phyloP scores from a whole-genome alignment of 2,797 vertebrate genomes.

The Octomys mimax region DNA sequence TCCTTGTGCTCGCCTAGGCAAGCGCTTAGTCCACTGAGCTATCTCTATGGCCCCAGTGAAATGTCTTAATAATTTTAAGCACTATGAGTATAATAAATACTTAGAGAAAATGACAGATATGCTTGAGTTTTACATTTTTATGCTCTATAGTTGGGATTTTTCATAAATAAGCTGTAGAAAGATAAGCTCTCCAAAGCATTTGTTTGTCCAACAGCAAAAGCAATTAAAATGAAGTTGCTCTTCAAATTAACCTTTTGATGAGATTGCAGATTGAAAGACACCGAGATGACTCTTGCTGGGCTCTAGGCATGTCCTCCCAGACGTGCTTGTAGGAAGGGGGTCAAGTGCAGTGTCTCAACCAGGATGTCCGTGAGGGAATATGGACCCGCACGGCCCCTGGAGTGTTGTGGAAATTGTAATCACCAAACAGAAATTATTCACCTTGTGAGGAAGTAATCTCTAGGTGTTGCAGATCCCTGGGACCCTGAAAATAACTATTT shows the following conservation, averaged over 20 bases:
- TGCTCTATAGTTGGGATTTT: conserved; percentile 31
- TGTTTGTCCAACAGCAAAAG: conserved; percentile 55
- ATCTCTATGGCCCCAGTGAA: background rate
- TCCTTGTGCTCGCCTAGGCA: too few species aligned
- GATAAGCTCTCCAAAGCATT: conserved; percentile 42
- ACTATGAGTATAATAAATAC: background rate
- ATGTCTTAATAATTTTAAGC: conserved; percentile 22
- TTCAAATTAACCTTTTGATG: conserved; percentile 74
- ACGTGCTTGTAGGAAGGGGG: background rate
- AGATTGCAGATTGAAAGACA: conserved; percentile 67
- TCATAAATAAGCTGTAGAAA: conserved; percentile 35
- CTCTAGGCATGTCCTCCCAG: conserved; percentile 3
- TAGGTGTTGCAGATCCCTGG: conserved; percentile 69
- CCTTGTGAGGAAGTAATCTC: conserved; percentile 83
- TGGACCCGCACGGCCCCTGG: conserved; percentile 34
- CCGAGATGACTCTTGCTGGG: conserved; percentile 22
- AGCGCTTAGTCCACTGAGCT: too few species aligned
- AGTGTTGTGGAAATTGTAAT: conserved; percentile 75
- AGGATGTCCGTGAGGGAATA: conserved; percentile 54
- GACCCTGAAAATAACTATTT: conserved; percentile 72
- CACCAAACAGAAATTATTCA: conserved; percentile 74
- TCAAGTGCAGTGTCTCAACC: conserved; percentile 46
- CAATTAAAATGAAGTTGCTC: conserved; percentile 71
- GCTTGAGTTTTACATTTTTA: conserved; percentile 22
- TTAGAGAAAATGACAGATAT: background rate